phyloP scores from a whole-genome alignment of 2,888 invertebrate genomes.

The Abrostola triplasia region DNA sequence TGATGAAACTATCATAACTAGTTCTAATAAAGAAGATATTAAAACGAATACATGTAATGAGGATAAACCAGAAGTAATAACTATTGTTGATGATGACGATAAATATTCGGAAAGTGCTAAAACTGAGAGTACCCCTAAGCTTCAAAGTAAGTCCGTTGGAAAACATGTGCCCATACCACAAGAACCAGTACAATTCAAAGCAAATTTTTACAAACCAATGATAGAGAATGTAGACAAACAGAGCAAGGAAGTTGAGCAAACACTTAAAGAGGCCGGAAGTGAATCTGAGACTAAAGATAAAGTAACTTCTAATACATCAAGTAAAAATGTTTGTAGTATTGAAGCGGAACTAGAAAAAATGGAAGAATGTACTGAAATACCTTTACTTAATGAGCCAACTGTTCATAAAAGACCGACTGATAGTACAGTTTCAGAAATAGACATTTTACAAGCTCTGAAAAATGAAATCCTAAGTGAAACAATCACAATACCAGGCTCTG shows the following conservation, averaged over 20 bases:
- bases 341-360: slow-evolving; percentile 45
- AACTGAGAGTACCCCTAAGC: neutral
- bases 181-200: slow-evolving; percentile 52
- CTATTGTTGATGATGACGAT: slow-evolving; percentile 4
- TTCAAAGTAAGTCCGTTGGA: slow-evolving; percentile 3
- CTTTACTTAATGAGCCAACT: slow-evolving; percentile 71
- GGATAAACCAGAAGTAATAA: slow-evolving; percentile 6
- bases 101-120: neutral
- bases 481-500: slow-evolving; percentile 67
- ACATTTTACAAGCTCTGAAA: slow-evolving; percentile 83
- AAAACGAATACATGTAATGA: slow-evolving; percentile 24
- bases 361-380: slow-evolving; percentile 67
- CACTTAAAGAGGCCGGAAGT: slow-evolving; percentile 27
- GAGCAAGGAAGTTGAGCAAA: slow-evolving; percentile 1
- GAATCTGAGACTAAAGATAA: slow-evolving; percentile 3
- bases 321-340: slow-evolving; percentile 25
- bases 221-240: slow-evolving; percentile 14
- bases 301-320: slow-evolving; percentile 16
- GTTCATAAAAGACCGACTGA: slow-evolving; percentile 59
- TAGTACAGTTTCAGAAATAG: slow-evolving; percentile 79
- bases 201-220: slow-evolving; percentile 77
- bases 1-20: neutral
- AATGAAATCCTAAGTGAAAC: slow-evolving; percentile 82
- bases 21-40: neutral
- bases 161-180: slow-evolving; percentile 3